Base-by-base conservation (phyloP, 2,888 invertebrate species). In the Arctia plantaginis region DNA sequence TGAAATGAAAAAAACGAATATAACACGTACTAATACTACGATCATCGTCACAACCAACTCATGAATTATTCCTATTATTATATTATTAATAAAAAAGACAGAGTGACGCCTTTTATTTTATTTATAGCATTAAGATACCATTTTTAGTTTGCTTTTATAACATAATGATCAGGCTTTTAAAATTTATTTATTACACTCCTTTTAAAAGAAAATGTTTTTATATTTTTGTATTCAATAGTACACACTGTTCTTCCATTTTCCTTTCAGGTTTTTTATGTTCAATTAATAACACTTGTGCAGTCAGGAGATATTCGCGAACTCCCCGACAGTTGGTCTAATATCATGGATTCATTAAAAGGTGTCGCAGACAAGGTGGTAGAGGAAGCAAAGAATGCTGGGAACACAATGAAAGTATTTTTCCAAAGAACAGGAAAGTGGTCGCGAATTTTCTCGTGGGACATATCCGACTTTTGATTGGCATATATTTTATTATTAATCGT, bases 381-480 rank as follows among this genome's bases (percentile, higher is more conserved):
- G 0, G 44, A 67, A 67, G 67, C 67, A 7, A 67, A 67, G 13
- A 44, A 47, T n/a, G 44, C 67, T 44, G 67, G 44, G 7, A 67
- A 67, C 41, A 67, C 44, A 44, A 67, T 67, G 44, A 67, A 47
- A 67, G 67, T 67, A 47, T 67, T 67, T 44, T 67, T 67, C 20
- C 44, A 67, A 30, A 44, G 67, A 47, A 67, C 67, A 27, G 66
- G 66, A 44, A 41, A 30, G 10, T 67, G 67, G 67, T 67, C 44
- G 3, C 27, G 44, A 30, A 67, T 67, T 30, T 67, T 67, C 30
- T 67, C 67, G 6, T 66, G 66, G 66, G 66, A 66, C 8, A 66
- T 66, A 44, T 66, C 66, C 7, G 66, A 75, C 79, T 82, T 81
- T 55, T 85, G 80, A 82, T 83, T 76, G 68, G 75, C 67, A 73